These are phyloP conservation scores for Corythoichthys haematopterus DNA, from an alignment of 2,113 vertebrate species.

Conservation along the genomic window DNA sequence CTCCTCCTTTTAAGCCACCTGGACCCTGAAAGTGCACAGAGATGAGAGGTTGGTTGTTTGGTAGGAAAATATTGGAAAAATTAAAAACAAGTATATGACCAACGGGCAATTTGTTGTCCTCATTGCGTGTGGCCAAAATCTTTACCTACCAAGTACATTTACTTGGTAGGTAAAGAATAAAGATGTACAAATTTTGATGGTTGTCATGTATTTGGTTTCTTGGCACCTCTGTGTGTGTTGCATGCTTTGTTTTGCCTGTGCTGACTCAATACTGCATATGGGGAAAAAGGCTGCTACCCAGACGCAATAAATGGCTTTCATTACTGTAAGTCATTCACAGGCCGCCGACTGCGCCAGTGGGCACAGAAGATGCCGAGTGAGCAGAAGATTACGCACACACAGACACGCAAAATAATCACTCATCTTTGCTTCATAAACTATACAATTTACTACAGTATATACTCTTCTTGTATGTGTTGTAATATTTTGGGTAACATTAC, in stretches of 20 bases:
- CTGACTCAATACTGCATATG: constrained; percentile 51
- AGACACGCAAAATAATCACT: constrained; percentile 49
- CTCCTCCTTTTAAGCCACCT: constrained; percentile 91
- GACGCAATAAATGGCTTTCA: constrained; percentile 59
- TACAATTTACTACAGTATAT: constrained; percentile 13
- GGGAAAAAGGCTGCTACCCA: constrained; percentile 47
- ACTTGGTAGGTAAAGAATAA: not conserved
- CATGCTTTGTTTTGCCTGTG: constrained; percentile 4
- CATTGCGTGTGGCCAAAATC: not conserved
- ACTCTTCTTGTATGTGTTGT: not conserved
- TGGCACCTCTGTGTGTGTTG: constrained; percentile 11
- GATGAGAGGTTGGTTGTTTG: constrained; percentile 35
- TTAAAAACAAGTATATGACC: not conserved
- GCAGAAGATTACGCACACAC: constrained; percentile 22
- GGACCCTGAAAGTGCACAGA: constrained; percentile 76
- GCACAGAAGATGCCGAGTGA: constrained; percentile 10
- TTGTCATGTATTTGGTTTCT: constrained; percentile 15
- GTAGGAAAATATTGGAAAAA: too few relatives aligned
- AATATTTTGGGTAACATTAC: not conserved
- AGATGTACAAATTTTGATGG: not conserved
- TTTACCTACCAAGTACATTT: not conserved
- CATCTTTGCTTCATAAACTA: constrained; percentile 28
- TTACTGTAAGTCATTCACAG: constrained; percentile 63
- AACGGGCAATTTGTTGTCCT: not conserved
- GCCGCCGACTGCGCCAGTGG: constrained; percentile 42